These are phyloP conservation scores for Podarcis muralis DNA, from an alignment of 2,113 vertebrate species.

Conservation along the genomic window DNA sequence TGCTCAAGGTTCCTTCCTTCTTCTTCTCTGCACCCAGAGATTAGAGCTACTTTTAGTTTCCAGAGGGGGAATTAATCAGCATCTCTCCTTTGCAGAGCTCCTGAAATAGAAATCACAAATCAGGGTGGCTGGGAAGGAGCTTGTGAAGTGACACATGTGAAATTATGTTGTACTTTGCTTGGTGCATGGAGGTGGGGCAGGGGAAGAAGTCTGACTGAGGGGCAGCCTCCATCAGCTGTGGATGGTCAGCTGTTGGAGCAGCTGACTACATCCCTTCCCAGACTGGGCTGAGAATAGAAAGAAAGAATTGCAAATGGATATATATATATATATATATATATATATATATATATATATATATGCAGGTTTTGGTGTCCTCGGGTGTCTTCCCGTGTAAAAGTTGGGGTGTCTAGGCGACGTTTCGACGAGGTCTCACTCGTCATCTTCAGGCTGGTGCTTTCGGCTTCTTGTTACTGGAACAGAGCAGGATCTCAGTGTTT, in stretches of 20 bases:
- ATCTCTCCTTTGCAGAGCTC: slow-evolving; percentile 53
- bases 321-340: neutral
- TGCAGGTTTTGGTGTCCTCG: too few relatives aligned
- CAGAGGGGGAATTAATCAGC: slow-evolving; percentile 71
- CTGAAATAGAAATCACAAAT: slow-evolving; percentile 72
- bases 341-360: neutral
- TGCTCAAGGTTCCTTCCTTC: slow-evolving; percentile 50
- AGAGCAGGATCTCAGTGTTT: too few relatives aligned
- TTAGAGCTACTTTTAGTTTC: slow-evolving; percentile 62
- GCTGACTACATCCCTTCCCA: neutral
- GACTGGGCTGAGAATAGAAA: neutral
- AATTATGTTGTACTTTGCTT: slow-evolving; percentile 49
- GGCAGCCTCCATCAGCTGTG: neutral
- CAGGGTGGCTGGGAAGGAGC: slow-evolving; percentile 54
- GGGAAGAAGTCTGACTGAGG: neutral
- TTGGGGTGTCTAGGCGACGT: too few relatives aligned
- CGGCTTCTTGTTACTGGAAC: too few relatives aligned
- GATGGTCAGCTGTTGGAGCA: fast-evolving
- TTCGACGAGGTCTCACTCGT: too few relatives aligned
- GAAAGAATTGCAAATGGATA: neutral
- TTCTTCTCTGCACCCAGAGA: slow-evolving; percentile 38
- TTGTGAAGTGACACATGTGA: slow-evolving; percentile 56
- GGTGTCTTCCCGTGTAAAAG: too few relatives aligned
- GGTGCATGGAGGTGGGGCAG: neutral
- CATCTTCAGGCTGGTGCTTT: too few relatives aligned